Evolutionary conservation across 2,888 invertebrate genomes (phyloP), one percentile per base, ranked within the genome.

Genomic region (Trissoscelio sp.): DNA sequence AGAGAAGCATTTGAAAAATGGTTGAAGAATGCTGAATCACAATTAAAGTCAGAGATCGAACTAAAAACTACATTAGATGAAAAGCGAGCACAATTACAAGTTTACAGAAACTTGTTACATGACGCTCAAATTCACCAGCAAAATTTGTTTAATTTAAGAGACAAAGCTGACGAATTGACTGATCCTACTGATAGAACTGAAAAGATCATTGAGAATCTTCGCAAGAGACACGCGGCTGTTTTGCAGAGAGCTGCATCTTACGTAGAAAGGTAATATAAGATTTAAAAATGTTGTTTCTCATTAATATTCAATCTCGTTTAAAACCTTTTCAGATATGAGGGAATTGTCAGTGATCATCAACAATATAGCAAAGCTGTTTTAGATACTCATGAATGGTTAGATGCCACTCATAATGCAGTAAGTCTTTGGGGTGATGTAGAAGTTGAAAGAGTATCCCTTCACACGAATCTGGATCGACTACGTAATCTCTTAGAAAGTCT

Each of bases 1-100:
- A 94, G 96, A 11, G 96, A 96, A 70, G 94, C 93, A 46, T 94
- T 98, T 22, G 94, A 95, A 86, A 93, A 93, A 64, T 98, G 98
- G 98, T 90, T 98, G 69, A 93, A 94, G 44, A 93, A 94, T 66
- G 94, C 95, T 5, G 96, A 97, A 88, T 93, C 94, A 79, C 94
- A 96, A 84, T 91, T 98, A 20, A 95, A 96, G 0, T 93, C 94
- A 66, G 96, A 97, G 84, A 94, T 97, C 42, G 96, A 96, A 88
- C 90, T 97, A 2, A 96, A 95, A 88, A 95, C 96, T 0, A 97
- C 97, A 0, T 92, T 98, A 78, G 98, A 98, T 91, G 98, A 98
- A 90, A 98, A 98, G 91, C 95, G 97, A 79, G 95, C 95, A 44
- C 97, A 98, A 90, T 92, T 98, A 39, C 96, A 96, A 89, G 93